Evolutionary conservation across 2,113 vertebrate genomes (phyloP).

Genomic region (Hymenochirus boettgeri): DNA sequence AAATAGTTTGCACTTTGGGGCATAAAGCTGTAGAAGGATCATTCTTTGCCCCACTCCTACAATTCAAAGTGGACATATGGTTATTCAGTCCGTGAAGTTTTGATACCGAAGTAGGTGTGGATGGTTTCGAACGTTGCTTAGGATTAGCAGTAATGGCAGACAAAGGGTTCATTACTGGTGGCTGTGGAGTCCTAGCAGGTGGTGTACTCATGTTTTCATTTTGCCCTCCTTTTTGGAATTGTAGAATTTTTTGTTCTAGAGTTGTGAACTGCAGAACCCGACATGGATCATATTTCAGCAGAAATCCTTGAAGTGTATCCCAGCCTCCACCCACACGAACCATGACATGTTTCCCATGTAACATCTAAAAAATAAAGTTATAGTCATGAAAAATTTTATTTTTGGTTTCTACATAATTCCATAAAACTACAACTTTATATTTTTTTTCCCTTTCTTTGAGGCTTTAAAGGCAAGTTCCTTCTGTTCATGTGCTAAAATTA

Average conservation of each 20-base stretch:
- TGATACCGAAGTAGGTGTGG: conserved; percentile 15
- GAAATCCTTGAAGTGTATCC: conserved; percentile 94
- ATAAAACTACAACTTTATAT: no score
- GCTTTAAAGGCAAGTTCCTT: neutral
- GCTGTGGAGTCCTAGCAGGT: conserved; percentile 51
- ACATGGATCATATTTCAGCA: conserved; percentile 89
- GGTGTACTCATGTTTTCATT: conserved; percentile 51
- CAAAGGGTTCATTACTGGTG: conserved; percentile 83
- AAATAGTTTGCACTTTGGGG: conserved; percentile 51
- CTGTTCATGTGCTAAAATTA: neutral
- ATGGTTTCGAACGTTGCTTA: conserved; percentile 58
- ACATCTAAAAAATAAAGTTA: conserved; percentile 81
- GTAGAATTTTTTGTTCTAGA: conserved; percentile 92
- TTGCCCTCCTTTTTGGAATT: conserved; percentile 83
- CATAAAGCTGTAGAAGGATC: conserved; percentile 17
- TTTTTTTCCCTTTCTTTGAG: no score
- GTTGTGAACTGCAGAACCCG: conserved; percentile 91
- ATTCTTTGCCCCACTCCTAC: conserved; percentile 44
- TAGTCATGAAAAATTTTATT: no score
- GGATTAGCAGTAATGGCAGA: conserved; percentile 71
- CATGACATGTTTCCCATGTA: conserved; percentile 97
- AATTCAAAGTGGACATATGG: conserved; percentile 58
- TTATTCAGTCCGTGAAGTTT: conserved; percentile 41
- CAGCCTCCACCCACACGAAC: conserved; percentile 96
- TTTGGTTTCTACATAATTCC: no score